phyloP scores from a whole-genome alignment of 2,113 vertebrate genomes.

The Centropus unirufus region DNA sequence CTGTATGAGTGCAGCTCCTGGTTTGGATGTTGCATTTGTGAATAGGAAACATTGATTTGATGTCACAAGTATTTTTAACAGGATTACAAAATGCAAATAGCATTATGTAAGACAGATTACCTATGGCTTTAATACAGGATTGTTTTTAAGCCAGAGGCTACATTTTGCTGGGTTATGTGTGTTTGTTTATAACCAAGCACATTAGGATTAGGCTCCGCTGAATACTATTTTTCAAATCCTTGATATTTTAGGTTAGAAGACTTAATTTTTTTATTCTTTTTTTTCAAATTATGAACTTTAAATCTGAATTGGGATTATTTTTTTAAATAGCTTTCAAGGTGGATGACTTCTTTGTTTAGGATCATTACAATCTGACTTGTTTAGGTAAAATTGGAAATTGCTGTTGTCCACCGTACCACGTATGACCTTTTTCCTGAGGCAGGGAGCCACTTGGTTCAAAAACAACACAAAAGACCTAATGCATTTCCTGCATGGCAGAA shows the following conservation, averaged over 20 bases:
- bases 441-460: background rate
- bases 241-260: background rate
- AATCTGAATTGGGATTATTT: background rate
- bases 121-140: conserved; percentile 61
- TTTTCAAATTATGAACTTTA: background rate
- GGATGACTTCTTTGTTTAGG: background rate
- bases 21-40: background rate
- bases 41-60: conserved; percentile 48
- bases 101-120: conserved; percentile 67
- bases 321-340: background rate
- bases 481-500: background rate
- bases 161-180: conserved; percentile 45
- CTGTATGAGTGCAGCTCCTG: background rate
- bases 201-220: conserved; percentile 11
- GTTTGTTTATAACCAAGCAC: background rate
- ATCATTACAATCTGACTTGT: background rate
- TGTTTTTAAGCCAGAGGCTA: conserved; percentile 43
- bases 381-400: background rate
- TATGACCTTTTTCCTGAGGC: background rate
- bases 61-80: conserved; percentile 56
- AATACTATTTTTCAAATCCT: conserved; percentile 9
- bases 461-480: background rate
- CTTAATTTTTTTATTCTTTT: background rate
- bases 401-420: background rate
- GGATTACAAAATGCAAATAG: conserved; percentile 58